Base-by-base conservation (phyloP, 2,888 invertebrate genomes). In the Drosophila hamatofila region DNA sequence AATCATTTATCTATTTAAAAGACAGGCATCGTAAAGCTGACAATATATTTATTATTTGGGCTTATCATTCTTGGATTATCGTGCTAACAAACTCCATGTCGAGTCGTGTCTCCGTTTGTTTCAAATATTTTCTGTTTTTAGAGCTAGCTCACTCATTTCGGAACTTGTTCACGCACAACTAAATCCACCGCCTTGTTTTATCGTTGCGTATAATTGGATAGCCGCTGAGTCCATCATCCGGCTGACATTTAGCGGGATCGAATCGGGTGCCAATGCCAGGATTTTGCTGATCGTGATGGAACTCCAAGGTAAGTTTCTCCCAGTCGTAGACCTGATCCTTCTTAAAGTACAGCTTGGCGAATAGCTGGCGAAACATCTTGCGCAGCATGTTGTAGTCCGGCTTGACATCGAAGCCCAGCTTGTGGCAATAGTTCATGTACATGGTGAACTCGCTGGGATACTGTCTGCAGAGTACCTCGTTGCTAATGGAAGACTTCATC, bases 241-340 rank as follows among this genome's bases (percentile, higher is more conserved):
- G 23, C 2, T 14, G n/a, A 9, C 37, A 23, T 11, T 23, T 56
- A 5, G 54, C 44, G 0, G 65, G 42, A 0, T 23, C 8, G 0
- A 54, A 69, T 0, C 58, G 23, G 2, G 16, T n/a, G 0, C 44
- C 69, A 1, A 16, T 52, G 48, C 82, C 88, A 0, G 70, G 76
- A 66, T 84, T 87, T 0, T 12, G 51, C 35, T 88, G 87, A 59
- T 75, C 82, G 30, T 83, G 79, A 25, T 89, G 80, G 14, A 81
- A 88, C 94, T 96, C 97, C 93, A 97, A 98, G 94, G 98, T 98
- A 92, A 98, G 95, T 96, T 98, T 97, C 93, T 99, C 99, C 99
- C 99, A 99, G 93, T 99, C 99, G 92, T 98, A 99, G 60, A 99
- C 97, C 92, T 98, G 98, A 93, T 99, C 98, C 91, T 98, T 98